Base-by-base conservation (phyloP, 2,888 invertebrate species). In the Tuberolachnus salignus region DNA sequence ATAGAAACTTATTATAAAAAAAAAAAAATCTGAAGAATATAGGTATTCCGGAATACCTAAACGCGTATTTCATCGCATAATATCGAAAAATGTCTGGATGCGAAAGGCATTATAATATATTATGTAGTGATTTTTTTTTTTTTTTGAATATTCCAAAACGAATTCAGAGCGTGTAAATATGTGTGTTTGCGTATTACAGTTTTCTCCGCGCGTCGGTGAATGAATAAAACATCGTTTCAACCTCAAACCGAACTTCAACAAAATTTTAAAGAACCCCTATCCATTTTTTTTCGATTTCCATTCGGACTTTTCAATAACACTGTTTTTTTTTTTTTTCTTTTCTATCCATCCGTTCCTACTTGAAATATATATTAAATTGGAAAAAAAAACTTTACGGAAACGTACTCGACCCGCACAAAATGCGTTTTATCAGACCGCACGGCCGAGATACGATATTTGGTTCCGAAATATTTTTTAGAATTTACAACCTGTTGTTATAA, bases 191-290 rank as follows among this genome's bases (percentile, higher is more conserved):
- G n/a, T n/a, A n/a, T n/a, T 53, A 69, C 26, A 69, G 34, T 53
- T 69, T 53, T 69, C 13, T 19, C 26, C n/a, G 34, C 6, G 34
- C 6, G 34, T 6, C 16, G 3, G 1, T 1, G 42, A 21, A 69
- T 69, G 53, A 53, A 69, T 55, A 69, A 69, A 69, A 69, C 69
- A 69, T 69, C 16, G 53, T 14, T 26, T 49, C 49, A 6, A 34
- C 34, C 34, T 34, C 6, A 4, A 34, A 51, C 14, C n/a, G 51
- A 26, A 13, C 13, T 51, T 26, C 16, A 51, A 23, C 13, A 34
- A 34, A 67, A 26, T 51, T 13, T n/a, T 19, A 19, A 23, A 67
- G 6, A 26, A 51, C n/a, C 26, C 34, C 1, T 34, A 34, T 6
- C 1, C 19, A 0, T 51, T n/a, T 51, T 11, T 51, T 26, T 49